phyloP scores from a whole-genome alignment of 2,113 vertebrate genomes.

The Xyliphius kryptos region DNA sequence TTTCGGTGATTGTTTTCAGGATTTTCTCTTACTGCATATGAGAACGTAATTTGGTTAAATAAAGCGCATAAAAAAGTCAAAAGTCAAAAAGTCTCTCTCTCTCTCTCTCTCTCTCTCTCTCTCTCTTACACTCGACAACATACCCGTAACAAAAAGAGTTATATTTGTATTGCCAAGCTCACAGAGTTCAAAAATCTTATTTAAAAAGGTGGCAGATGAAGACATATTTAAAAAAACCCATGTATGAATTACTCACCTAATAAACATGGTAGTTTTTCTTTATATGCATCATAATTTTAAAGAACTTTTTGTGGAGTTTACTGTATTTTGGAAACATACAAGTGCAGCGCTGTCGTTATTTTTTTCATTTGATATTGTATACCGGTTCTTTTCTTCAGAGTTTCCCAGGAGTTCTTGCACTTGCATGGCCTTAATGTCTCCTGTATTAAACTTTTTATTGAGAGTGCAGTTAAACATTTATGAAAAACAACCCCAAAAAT shows the following conservation, averaged over 20 bases:
- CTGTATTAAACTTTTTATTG: background rate
- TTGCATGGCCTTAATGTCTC: constrained; percentile 34
- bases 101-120: background rate
- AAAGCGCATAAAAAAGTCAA: too few species aligned
- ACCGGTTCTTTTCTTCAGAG: constrained; percentile 43
- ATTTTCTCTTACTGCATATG: too few species aligned
- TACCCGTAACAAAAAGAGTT: constrained; percentile 71
- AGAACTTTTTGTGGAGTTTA: too few species aligned
- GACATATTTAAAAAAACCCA: constrained; percentile 53
- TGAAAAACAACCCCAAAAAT: background rate
- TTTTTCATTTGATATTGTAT: too few species aligned
- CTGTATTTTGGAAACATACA: too few species aligned
- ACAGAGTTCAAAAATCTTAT: constrained; percentile 79
- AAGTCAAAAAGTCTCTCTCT: too few species aligned
- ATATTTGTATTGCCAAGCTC: constrained; percentile 64
- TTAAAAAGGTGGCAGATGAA: constrained; percentile 58
- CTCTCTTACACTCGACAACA: constrained; percentile 5
- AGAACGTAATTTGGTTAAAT: too few species aligned
- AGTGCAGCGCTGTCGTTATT: too few species aligned
- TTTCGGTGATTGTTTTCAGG: too few species aligned
- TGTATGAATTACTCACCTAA: too few species aligned
- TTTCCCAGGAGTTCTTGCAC: constrained; percentile 35
- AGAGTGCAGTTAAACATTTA: background rate
- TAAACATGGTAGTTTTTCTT: too few species aligned
- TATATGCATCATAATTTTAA: too few species aligned